Conservation (phyloP, 2,113 vertebrate genomes). For the Gobius niger region DNA sequence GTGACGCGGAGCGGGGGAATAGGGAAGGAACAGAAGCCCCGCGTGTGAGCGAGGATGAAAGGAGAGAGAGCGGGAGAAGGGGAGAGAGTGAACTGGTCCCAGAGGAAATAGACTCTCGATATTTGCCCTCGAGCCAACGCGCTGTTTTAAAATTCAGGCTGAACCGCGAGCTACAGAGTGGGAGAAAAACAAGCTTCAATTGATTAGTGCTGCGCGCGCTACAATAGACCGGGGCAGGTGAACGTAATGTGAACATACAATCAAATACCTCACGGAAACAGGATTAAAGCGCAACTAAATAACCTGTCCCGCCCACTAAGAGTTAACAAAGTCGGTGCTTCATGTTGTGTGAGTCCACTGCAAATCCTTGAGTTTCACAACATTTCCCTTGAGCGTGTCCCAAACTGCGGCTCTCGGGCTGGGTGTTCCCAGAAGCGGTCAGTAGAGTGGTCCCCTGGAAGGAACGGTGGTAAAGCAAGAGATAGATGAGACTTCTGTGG, state of each 20-base stretch:
- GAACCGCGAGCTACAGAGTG: slow-evolving; percentile 7
- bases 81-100: background rate
- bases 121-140: slow-evolving; percentile 25
- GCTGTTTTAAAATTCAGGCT: slow-evolving; percentile 23
- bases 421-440: too few species aligned
- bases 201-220: background rate
- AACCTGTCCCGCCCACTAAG: too few species aligned
- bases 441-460: too few species aligned
- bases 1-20: background rate
- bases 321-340: too few species aligned
- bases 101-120: slow-evolving; percentile 19
- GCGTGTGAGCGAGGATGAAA: background rate
- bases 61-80: background rate
- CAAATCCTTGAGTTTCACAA: too few species aligned
- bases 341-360: too few species aligned
- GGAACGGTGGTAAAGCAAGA: too few species aligned
- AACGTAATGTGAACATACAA: background rate
- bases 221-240: background rate
- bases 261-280: too few species aligned
- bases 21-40: background rate
- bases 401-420: background rate
- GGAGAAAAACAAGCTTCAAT: background rate
- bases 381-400: background rate
- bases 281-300: too few species aligned
- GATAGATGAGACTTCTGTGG: too few species aligned